These are phyloP conservation scores for Butastur rufipennis DNA, from an alignment of 2,113 vertebrate species.

Conservation along the genomic window DNA sequence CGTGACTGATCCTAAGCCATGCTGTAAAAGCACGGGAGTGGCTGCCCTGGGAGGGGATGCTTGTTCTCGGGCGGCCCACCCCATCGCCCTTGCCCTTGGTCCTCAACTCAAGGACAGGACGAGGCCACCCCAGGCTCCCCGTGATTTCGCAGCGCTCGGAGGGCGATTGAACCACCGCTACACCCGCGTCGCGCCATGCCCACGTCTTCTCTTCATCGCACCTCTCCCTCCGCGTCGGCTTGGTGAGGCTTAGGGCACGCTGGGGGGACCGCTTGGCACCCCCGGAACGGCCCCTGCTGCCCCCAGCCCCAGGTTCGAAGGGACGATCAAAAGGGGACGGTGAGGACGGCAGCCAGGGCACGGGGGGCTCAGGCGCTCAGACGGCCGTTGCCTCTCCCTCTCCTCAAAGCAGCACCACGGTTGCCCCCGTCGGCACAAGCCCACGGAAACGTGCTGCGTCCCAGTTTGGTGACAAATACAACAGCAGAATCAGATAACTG, in stretches of 20 bases:
- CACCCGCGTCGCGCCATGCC: fast-evolving
- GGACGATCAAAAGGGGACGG: background rate
- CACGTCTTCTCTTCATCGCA: fast-evolving
- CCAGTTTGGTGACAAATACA: fast-evolving
- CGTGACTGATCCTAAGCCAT: fast-evolving
- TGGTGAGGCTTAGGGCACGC: background rate
- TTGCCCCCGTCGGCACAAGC: fast-evolving
- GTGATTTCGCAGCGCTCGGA: too few species aligned
- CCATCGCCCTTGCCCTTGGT: fast-evolving
- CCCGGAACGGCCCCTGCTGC: background rate
- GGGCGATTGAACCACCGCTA: fast-evolving
- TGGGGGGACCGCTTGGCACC: background rate
- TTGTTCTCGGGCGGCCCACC: fast-evolving
- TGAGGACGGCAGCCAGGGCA: background rate
- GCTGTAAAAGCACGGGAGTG: fast-evolving
- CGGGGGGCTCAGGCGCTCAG: fast-evolving
- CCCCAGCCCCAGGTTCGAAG: fast-evolving
- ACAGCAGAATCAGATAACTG: fast-evolving
- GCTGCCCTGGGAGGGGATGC: fast-evolving
- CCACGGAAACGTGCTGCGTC: fast-evolving
- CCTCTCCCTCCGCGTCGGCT: background rate
- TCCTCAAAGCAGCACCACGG: background rate
- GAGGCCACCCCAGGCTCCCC: too few species aligned
- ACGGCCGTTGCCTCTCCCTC: fast-evolving
- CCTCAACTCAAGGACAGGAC: background rate